These are phyloP conservation scores for Tenthredo livida DNA, from an alignment of 2,888 invertebrate species.

Conservation along the genomic window DNA sequence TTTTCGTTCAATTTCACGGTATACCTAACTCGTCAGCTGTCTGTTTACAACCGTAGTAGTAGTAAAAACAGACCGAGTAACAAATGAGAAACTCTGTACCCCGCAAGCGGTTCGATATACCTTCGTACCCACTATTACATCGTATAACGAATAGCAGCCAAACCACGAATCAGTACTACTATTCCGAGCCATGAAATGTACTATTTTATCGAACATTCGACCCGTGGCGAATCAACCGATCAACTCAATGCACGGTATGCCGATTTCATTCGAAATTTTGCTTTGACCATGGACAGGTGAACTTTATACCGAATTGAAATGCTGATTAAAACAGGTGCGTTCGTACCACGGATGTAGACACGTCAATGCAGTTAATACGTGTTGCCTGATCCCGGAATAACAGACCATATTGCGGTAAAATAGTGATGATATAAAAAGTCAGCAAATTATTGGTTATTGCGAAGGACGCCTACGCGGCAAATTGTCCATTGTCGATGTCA, in stretches of 20 bases:
- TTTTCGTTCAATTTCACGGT: slow-evolving; percentile 19
- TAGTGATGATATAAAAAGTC: neutral
- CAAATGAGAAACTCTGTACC: slow-evolving; percentile 4
- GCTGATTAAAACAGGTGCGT: slow-evolving; percentile 25
- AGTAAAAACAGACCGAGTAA: neutral
- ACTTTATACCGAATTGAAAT: neutral
- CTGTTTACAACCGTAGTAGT: neutral
- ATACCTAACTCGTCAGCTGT: neutral
- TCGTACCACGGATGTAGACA: neutral
- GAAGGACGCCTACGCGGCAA: neutral
- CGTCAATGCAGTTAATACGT: neutral
- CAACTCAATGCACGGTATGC: slow-evolving; percentile 15
- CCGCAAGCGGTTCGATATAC: neutral
- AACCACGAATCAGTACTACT: slow-evolving; percentile 24
- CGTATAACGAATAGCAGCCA: neutral
- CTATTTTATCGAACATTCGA: slow-evolving; percentile 10
- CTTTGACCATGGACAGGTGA: neutral
- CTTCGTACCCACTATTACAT: neutral
- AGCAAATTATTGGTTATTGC: neutral
- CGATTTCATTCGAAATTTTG: slow-evolving; percentile 13
- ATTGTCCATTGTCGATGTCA: slow-evolving; percentile 24
- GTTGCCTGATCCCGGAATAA: neutral
- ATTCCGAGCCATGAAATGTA: slow-evolving; percentile 2
- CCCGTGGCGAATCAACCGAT: slow-evolving; percentile 37
- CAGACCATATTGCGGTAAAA: neutral